Base-by-base conservation (phyloP, 2,888 invertebrate genomes). In the Amiota communis region DNA sequence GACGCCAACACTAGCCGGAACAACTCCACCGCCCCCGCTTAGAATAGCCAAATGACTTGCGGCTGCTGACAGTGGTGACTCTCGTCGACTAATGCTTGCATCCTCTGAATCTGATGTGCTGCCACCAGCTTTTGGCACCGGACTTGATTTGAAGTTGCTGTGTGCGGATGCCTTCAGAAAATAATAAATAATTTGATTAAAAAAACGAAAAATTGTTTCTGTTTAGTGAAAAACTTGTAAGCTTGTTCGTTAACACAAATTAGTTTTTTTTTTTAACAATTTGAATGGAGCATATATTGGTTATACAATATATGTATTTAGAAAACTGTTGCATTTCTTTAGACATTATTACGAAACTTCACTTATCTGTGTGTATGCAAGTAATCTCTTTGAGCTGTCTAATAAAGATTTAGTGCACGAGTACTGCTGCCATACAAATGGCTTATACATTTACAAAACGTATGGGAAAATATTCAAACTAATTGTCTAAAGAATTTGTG, bases 101-200 rank as follows among this genome's bases (percentile, higher is more conserved):
- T 90, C 90, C 83, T 90, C 90, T 71, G 87, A 87, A 80, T 90
- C 90, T 85, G 92, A 91, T 86, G 92, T 92, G 90, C 92, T 93
- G 78, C 83, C 83, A 89, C 89, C 88, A 72, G 92, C 90, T 91
- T 93, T 93, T 91, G 93, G 92, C 90, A 92, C 89, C 83, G 92
- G 92, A 90, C 92, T 92, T 90, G 92, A 91, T 91, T 93, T 93
- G 89, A 92, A 93, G 91, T 92, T 92, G 91, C 91, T 91, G 90
- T 92, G 92, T 85, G 91, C 91, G 82, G 92, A 91, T 89, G 92
- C 91, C 93, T 93, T 89, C 49, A 23, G 11, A n/a, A 9, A 11
- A 9, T 20, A 51, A 0, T 20, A 64, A 1, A 56, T 4, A 49
- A 65, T 11, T 36, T 36, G 36, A 36, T 36, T 36, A 36, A 36